phyloP scores from a whole-genome alignment of 1,140 invertebrate genomes.

The Meteorus sp. region DNA sequence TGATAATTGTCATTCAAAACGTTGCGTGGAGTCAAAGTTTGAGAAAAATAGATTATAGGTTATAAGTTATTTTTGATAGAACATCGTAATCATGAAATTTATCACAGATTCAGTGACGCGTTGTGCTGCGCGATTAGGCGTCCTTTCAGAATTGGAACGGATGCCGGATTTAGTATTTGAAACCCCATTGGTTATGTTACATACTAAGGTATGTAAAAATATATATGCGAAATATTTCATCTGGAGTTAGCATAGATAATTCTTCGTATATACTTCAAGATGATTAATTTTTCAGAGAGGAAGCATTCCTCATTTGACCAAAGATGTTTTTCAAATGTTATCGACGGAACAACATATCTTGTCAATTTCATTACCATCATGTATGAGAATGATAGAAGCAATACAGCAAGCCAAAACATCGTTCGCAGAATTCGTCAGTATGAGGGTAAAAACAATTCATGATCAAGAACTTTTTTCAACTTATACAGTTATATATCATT shows the following conservation, averaged over 20 bases:
- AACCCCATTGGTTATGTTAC: conserved; percentile 61
- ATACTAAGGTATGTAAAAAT: conserved; percentile 57
- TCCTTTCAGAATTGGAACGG: conserved; percentile 55
- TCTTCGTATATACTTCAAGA: background rate
- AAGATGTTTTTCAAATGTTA: conserved; percentile 66
- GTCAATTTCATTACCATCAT: conserved; percentile 63
- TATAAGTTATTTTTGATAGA: too few relatives aligned
- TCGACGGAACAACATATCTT: conserved; percentile 58
- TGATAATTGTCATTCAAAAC: too few relatives aligned
- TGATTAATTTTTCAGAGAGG: conserved; percentile 56
- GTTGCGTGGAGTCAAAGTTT: too few relatives aligned
- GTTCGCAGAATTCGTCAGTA: conserved; percentile 64
- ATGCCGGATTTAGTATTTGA: conserved; percentile 52
- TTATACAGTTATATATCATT: too few relatives aligned
- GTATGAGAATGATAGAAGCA: conserved; percentile 60
- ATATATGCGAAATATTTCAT: conserved; percentile 14
- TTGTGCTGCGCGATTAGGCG: conserved; percentile 60
- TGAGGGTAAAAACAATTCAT: too few relatives aligned
- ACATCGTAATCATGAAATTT: conserved; percentile 66
- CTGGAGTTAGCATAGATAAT: too few relatives aligned
- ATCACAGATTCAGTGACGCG: conserved; percentile 54
- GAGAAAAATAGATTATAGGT: too few relatives aligned
- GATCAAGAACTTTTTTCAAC: too few relatives aligned
- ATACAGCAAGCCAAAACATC: conserved; percentile 57
- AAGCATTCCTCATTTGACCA: conserved; percentile 67